Evolutionary conservation across 2,113 vertebrate genomes (phyloP), one percentile per base, ranked within the genome.

Genomic region (Tetrao urogallus): DNA sequence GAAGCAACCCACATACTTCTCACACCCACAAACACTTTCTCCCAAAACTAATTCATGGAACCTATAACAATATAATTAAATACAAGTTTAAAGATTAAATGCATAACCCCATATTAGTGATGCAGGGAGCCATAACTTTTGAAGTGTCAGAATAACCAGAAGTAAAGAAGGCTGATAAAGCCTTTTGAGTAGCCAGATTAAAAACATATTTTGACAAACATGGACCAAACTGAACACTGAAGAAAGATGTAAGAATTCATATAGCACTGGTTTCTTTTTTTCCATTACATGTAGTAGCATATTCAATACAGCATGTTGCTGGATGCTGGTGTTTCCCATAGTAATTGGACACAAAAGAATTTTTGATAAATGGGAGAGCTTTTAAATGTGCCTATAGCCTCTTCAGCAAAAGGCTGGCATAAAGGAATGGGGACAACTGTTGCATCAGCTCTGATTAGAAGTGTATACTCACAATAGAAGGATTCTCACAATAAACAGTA

Each of bases 1-100:
- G 87, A 93, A 88, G 82, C 94, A 92, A 89, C 95, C 93, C 95
- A 95, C 95, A 91, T 93, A 85, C 87, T 96, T 95, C 94, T 96
- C 94, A 97, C 95, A 91, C 93, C 94, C 72, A 97, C 95, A 91
- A 89, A 91, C 60, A 93, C 85, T 91, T 93, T 95, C 85, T 92
- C 89, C 88, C 61, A 52, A 82, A 95, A 91, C 50, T 81, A 91
- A 90, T 88, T 89, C 47, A 90, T 65, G 54, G 82, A 87, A 88
- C 57, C 63, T 30, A 10, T 10, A 89, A 80, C 28, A 90, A 71
- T 79, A 63, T n/a, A 69, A 88, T 80, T 86, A 60, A 92, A 85
- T 60, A 77, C 27, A 77, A 30, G 25, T 74, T 91, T 75, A 76
- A 86, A 73, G 63, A 79, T 57, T 61, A 88, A 77, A 91, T 8